Percentiles rank a stretch among this genome's conserved stretches.
Conservation (phyloP, 2,888 invertebrate genomes). For the Linnaemya tessellans region DNA sequence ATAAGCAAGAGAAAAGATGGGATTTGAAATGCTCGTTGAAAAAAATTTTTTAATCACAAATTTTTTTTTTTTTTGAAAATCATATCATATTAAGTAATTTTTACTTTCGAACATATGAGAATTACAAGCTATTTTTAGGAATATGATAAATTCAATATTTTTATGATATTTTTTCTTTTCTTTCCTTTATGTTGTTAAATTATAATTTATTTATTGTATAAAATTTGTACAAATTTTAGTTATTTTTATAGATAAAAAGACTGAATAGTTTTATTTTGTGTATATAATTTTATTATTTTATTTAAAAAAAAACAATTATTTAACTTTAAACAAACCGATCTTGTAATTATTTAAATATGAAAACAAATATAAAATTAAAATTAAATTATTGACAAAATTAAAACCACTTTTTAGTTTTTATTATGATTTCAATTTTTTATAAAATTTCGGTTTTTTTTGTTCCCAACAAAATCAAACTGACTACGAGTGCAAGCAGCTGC, state of each 20-base stretch:
- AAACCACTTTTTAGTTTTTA: constrained; percentile 42
- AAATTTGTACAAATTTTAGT: constrained; percentile 40
- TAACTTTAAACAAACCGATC: constrained; percentile 36
- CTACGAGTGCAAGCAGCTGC: no score
- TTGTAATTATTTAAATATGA: constrained; percentile 47
- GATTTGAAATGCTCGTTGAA: no score
- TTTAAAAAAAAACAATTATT: constrained; percentile 9
- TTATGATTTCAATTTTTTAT: not conserved
- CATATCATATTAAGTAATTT: no score
- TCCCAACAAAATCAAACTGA: no score
- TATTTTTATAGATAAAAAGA: constrained; percentile 56
- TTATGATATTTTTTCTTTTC: no score
- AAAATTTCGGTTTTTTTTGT: not conserved
- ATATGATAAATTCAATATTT: no score
- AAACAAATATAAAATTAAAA: constrained; percentile 43
- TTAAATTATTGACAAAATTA: constrained; percentile 30
- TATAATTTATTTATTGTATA: not conserved
- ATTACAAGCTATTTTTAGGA: no score
- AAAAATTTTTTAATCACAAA: no score
- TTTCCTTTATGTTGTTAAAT: not conserved
- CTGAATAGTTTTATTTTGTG: constrained; percentile 58
- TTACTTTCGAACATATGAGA: no score
- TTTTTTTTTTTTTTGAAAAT: no score
- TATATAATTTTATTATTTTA: constrained; percentile 15
- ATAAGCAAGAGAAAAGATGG: not conserved